Percentiles rank a stretch among this genome's conserved stretches.
These are phyloP conservation scores for Brachionus asplanchnoidis DNA, from an alignment of 1,140 invertebrate species.

Conservation along the genomic window DNA sequence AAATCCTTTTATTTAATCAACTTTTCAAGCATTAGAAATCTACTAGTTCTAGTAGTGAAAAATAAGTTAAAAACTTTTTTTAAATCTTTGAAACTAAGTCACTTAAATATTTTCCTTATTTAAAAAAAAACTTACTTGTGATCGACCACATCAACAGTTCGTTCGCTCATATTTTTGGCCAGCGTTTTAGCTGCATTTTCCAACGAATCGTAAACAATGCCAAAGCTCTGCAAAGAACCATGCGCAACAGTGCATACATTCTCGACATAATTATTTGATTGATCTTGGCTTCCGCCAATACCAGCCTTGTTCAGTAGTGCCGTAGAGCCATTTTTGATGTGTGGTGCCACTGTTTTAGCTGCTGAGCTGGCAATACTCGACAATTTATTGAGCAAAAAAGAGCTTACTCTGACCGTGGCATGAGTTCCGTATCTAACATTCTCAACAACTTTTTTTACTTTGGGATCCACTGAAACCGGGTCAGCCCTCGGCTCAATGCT, in stretches of 20 bases:
- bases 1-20: too few species aligned
- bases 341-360: conserved; percentile 14
- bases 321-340: conserved; percentile 13
- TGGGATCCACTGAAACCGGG: conserved; percentile 11
- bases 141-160: conserved; percentile 26
- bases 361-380: not conserved
- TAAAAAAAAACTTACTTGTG: conserved; percentile 33
- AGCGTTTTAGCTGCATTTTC: conserved; percentile 29
- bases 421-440: conserved; percentile 19
- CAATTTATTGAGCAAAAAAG: conserved; percentile 30
- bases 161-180: conserved; percentile 15
- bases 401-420: conserved; percentile 25
- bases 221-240: conserved; percentile 15
- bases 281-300: not conserved
- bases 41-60: too few species aligned
- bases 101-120: too few species aligned
- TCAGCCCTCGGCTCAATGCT: not conserved
- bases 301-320: not conserved
- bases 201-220: conserved; percentile 31
- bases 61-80: too few species aligned
- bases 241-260: conserved; percentile 8
- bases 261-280: conserved; percentile 20
- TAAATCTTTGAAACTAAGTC: too few species aligned
- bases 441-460: not conserved
- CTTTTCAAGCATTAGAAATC: too few species aligned